Percentiles rank a stretch among this genome's conserved stretches.
These are phyloP conservation scores for Podarcis cretensis DNA, from an alignment of 2,113 vertebrate genomes.

Conservation along the genomic window DNA sequence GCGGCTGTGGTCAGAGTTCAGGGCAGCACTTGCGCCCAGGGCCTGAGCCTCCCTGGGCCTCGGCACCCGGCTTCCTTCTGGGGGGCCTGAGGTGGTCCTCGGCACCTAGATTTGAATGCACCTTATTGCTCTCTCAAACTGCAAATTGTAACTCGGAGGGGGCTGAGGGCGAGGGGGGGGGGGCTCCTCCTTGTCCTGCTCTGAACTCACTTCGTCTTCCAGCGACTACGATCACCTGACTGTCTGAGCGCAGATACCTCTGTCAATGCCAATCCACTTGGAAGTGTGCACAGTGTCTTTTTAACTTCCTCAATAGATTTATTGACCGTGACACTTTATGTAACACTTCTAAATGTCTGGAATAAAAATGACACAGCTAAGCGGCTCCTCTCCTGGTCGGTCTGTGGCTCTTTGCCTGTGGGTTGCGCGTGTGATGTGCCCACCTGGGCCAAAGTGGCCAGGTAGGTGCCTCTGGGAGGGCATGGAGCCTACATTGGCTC, in stretches of 20 bases:
- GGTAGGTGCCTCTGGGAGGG: too few species aligned
- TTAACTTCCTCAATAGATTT: constrained; percentile 62
- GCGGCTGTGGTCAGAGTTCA: not conserved
- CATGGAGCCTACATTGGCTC: too few species aligned
- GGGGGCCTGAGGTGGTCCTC: rapidly evolving
- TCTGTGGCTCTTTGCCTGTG: not conserved
- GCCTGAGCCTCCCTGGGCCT: not conserved
- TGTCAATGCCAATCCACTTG: not conserved
- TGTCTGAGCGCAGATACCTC: not conserved
- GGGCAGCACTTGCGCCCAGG: not conserved
- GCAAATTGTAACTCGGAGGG: not conserved
- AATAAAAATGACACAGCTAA: constrained; percentile 70
- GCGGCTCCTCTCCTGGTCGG: not conserved
- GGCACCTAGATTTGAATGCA: not conserved
- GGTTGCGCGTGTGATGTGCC: too few species aligned
- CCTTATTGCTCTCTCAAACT: not conserved
- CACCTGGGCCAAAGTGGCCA: too few species aligned
- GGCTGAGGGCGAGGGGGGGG: rapidly evolving
- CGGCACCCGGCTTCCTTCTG: not conserved
- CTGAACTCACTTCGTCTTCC: constrained; percentile 47
- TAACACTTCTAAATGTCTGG: constrained; percentile 50
- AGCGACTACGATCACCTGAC: not conserved
- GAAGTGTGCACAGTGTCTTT: constrained; percentile 33
- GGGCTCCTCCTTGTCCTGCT: rapidly evolving
- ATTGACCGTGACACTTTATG: constrained; percentile 35